Percentiles rank a stretch among this genome's conserved stretches.
Conservation (phyloP, 1,140 invertebrate species). For the Orchestia grillus region DNA sequence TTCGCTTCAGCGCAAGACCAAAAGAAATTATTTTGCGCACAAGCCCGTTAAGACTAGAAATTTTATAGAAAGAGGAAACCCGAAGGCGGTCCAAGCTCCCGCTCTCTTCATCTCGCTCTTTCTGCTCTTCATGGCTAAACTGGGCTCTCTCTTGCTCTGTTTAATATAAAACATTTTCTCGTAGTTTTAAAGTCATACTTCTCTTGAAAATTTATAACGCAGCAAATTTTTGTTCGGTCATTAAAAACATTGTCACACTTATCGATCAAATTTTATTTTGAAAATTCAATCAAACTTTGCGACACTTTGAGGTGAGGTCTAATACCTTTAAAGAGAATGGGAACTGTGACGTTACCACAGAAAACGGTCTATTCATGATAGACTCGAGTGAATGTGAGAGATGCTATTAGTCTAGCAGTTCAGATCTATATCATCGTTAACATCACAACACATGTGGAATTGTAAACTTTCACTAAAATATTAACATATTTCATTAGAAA, state of each 20-base stretch:
- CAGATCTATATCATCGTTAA: background rate
- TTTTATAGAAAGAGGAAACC: slow-evolving; percentile 54
- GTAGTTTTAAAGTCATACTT: background rate
- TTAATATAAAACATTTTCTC: background rate
- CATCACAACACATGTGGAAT: no score
- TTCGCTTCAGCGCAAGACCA: slow-evolving; percentile 49
- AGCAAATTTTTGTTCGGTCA: background rate
- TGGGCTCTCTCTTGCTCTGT: background rate
- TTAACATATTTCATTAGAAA: no score
- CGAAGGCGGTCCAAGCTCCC: slow-evolving; percentile 2
- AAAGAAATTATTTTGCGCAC: slow-evolving; percentile 54
- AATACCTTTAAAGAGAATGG: background rate
- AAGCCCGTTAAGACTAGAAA: slow-evolving; percentile 47
- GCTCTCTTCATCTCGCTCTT: background rate
- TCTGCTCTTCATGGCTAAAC: background rate
- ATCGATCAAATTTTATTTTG: background rate
- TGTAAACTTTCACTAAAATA: no score
- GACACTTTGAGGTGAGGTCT: background rate
- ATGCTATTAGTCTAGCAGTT: background rate
- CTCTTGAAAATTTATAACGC: background rate
- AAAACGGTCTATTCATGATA: background rate
- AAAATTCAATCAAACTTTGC: background rate
- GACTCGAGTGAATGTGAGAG: background rate
- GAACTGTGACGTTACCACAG: background rate
- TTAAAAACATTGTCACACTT: background rate